Evolutionary conservation across 2,888 invertebrate genomes (phyloP).

Genomic region (Eupithecia dodoneata): DNA sequence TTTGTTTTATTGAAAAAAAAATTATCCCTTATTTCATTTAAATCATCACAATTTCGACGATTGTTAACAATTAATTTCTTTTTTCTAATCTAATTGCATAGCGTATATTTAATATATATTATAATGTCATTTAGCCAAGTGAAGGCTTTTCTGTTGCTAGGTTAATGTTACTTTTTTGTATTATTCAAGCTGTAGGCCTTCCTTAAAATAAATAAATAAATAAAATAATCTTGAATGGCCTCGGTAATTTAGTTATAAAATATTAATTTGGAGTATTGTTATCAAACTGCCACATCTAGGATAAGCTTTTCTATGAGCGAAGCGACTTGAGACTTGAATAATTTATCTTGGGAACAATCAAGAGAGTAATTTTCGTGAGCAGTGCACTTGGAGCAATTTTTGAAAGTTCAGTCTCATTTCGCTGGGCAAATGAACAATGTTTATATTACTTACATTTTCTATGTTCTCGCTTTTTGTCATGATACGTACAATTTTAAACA

Average conservation of each 20-base stretch:
- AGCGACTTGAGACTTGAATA: slow-evolving; percentile 69
- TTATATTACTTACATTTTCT: not conserved
- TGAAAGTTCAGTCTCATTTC: slow-evolving; percentile 52
- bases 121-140: too few relatives aligned
- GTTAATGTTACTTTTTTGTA: too few relatives aligned
- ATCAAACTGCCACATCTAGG: slow-evolving; percentile 48
- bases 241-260: not conserved
- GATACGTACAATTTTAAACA: not conserved
- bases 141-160: too few relatives aligned
- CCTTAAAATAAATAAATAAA: too few relatives aligned
- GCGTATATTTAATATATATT: too few relatives aligned
- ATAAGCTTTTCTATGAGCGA: slow-evolving; percentile 36
- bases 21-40: too few relatives aligned
- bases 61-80: too few relatives aligned
- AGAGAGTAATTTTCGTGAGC: slow-evolving; percentile 75
- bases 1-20: too few relatives aligned
- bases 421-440: slow-evolving; percentile 26
- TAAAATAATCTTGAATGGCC: too few relatives aligned
- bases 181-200: too few relatives aligned
- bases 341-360: slow-evolving; percentile 80
- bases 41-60: too few relatives aligned
- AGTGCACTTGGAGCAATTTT: slow-evolving; percentile 70
- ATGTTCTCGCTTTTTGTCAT: not conserved
- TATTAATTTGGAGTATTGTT: not conserved
- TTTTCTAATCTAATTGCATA: too few relatives aligned